phyloP scores from a whole-genome alignment of 2,888 invertebrate species.

The Daptonema setosum region DNA sequence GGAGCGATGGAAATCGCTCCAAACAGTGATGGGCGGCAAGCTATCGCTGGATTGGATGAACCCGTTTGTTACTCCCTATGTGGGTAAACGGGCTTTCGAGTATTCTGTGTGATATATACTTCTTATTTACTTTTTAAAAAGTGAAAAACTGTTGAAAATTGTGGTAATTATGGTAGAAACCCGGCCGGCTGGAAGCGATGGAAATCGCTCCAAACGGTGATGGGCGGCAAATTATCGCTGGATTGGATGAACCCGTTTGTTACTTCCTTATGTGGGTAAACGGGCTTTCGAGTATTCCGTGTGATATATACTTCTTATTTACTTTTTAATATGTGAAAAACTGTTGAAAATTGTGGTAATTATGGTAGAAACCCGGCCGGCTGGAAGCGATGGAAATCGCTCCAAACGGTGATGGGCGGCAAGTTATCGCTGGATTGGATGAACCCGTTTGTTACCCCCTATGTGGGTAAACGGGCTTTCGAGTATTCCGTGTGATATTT shows the following conservation, averaged over 20 bases:
- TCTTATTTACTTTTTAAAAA: too few relatives aligned
- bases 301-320: too few relatives aligned
- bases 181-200: too few relatives aligned
- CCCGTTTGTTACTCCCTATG: slow-evolving; percentile 53
- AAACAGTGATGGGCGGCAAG: slow-evolving; percentile 73
- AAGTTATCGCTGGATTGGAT: slow-evolving; percentile 82
- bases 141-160: too few relatives aligned
- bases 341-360: too few relatives aligned
- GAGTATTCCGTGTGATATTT: slow-evolving; percentile 56
- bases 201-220: slow-evolving; percentile 85
- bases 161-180: too few relatives aligned
- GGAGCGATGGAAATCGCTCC: slow-evolving; percentile 78
- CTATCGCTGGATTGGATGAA: slow-evolving; percentile 85
- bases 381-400: slow-evolving; percentile 81
- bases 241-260: slow-evolving; percentile 88
- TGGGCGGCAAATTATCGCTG: slow-evolving; percentile 69
- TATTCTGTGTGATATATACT: slow-evolving; percentile 56
- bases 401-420: slow-evolving; percentile 78
- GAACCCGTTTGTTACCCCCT: slow-evolving; percentile 61
- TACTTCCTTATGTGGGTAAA: slow-evolving; percentile 39
- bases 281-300: slow-evolving; percentile 65
- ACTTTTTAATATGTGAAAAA: too few relatives aligned
- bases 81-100: slow-evolving; percentile 48
- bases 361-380: too few relatives aligned
- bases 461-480: slow-evolving; percentile 44